phyloP scores from a whole-genome alignment of 1,140 invertebrate genomes.

The Samia ricini region DNA sequence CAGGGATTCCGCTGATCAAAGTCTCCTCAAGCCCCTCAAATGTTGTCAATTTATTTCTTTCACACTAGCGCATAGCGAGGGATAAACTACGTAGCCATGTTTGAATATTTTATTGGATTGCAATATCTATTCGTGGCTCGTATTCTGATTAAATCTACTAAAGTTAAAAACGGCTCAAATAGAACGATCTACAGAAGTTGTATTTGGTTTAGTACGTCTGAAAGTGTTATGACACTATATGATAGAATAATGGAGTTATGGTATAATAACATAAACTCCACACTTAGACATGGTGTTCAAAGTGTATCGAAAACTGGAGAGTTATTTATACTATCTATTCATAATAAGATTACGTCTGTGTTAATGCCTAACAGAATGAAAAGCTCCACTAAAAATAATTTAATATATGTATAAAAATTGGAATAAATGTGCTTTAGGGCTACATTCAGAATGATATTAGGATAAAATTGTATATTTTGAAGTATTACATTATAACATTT shows the following conservation, averaged over 20 bases:
- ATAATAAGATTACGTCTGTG: too few relatives aligned
- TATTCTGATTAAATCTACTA: neutral
- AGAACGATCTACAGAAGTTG: neutral
- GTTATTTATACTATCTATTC: too few relatives aligned
- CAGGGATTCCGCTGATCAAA: constrained; percentile 17
- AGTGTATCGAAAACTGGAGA: too few relatives aligned
- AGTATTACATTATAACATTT: too few relatives aligned
- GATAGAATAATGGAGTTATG: too few relatives aligned
- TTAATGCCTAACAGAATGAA: too few relatives aligned
- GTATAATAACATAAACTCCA: too few relatives aligned
- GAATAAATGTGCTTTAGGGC: neutral
- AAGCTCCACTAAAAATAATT: neutral
- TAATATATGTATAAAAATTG: neutral
- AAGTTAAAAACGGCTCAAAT: neutral
- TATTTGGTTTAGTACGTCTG: neutral
- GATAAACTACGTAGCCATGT: constrained; percentile 1
- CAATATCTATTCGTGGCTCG: neutral
- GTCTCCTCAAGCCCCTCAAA: constrained; percentile 19
- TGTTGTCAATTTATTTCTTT: constrained; percentile 21
- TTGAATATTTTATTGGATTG: constrained; percentile 6
- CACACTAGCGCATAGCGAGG: constrained; percentile 1
- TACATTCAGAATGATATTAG: too few relatives aligned
- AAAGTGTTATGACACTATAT: too few relatives aligned
- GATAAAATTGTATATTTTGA: too few relatives aligned
- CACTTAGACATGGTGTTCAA: too few relatives aligned